Conservation (phyloP, 1,140 invertebrate genomes). For the Heliothis virescens region DNA sequence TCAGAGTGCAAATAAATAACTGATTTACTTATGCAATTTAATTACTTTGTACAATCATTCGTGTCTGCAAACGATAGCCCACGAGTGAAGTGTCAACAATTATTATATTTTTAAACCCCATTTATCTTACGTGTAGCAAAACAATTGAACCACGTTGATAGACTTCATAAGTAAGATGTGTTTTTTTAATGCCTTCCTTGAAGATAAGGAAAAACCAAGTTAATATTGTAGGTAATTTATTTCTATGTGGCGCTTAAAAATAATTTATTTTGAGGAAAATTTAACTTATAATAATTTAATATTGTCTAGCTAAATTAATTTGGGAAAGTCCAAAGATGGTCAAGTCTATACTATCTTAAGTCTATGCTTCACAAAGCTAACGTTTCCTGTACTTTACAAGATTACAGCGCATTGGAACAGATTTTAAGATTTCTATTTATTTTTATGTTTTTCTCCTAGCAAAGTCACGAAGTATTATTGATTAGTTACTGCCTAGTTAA, state of each 20-base stretch:
- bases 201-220: neutral
- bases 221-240: neutral
- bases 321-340: neutral
- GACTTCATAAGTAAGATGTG: neutral
- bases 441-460: neutral
- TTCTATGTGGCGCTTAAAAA: too few relatives aligned
- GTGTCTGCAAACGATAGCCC: neutral
- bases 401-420: conserved; percentile 27
- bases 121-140: conserved; percentile 1
- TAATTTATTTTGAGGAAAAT: too few relatives aligned
- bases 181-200: neutral
- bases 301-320: too few relatives aligned
- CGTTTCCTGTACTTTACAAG: conserved; percentile 38
- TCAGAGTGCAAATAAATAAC: neutral
- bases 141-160: neutral
- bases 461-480: conserved; percentile 5
- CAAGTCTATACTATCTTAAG: neutral
- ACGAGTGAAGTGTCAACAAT: conserved; percentile 12
- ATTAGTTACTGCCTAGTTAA: neutral
- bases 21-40: conserved; percentile 13
- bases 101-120: neutral
- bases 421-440: conserved; percentile 34
- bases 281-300: too few relatives aligned
- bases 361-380: conserved; percentile 1
- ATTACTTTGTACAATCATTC: neutral